These are phyloP conservation scores for Alethe diademata DNA, from an alignment of 2,113 vertebrate species.

Conservation along the genomic window DNA sequence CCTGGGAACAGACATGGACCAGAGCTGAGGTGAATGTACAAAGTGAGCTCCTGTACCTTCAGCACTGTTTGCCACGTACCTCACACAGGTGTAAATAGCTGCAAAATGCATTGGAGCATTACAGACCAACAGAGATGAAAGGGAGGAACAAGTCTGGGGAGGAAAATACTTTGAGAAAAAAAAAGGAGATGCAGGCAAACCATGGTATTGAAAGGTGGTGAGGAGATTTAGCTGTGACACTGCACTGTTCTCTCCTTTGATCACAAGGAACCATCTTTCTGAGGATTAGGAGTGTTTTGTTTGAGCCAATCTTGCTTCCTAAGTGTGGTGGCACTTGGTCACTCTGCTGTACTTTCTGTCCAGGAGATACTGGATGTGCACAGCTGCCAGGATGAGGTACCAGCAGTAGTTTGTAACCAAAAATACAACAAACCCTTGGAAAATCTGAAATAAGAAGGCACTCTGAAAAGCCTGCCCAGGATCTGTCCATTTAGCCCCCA, in stretches of 20 bases:
- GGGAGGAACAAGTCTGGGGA: background rate
- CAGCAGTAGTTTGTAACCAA: background rate
- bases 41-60: background rate
- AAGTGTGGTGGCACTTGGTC: background rate
- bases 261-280: background rate
- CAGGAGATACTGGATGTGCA: background rate
- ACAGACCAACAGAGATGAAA: background rate
- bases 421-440: background rate
- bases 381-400: background rate
- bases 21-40: background rate
- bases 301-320: background rate
- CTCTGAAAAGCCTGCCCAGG: background rate
- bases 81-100: background rate
- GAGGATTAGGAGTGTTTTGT: background rate
- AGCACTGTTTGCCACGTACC: background rate
- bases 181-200: background rate
- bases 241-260: background rate
- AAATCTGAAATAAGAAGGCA: background rate
- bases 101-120: background rate
- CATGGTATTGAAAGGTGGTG: background rate
- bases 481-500: background rate
- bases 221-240: background rate
- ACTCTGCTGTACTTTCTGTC: background rate
- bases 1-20: background rate
- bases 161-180: background rate